Evolutionary conservation across 2,797 vertebrate genomes (phyloP), one percentile per base, ranked within the genome.

Genomic region (Lacerta viridis): DNA sequence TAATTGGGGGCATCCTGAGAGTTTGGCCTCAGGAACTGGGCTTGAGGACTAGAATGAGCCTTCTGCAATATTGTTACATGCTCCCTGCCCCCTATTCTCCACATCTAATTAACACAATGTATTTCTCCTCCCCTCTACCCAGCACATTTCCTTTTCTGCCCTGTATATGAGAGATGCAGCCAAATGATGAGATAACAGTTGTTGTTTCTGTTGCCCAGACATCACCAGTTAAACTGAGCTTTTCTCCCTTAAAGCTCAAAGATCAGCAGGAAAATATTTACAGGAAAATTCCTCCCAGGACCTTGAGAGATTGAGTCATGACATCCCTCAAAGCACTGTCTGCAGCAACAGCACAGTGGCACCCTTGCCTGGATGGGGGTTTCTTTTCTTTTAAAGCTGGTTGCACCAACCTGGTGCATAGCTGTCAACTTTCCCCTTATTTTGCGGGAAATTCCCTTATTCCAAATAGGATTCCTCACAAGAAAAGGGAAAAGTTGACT

Each of bases 71-170:
- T 50, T 13, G 46, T 50, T 50, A 50, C 46, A 50, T 3, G 3
- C 50, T 50, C 50, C 50, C 55, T 43, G 13, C 29, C 23, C 61
- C n/a, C 76, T 59, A 8, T 59, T 64, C 39, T 43, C 17, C 17
- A 61, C 71, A 69, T 72, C 61, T 86, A 83, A 86, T 86, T 75
- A 33, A 86, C 66, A 41, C 46, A 55, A 82, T 36, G 1, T 18
- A 18, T 68, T 81, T 36, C 39, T 50, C 25, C 75, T 61, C 61
- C 46, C 69, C 61, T 15, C 59, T 61, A 23, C 59, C 36, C 23
- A 41, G 13, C 43, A 27, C 84, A 55, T 50, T 43, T 61, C 27
- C n/a, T n/a, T 29, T 85, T 13, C 33, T 71, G 46, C 23, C 80
- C 64, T 43, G 50, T 39, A 55, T 50, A 43, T 23, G n/a, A 66